Evolutionary conservation across 1,140 invertebrate genomes (phyloP), one percentile per base, ranked within the genome.

Genomic region (Drosophila persimilis): DNA sequence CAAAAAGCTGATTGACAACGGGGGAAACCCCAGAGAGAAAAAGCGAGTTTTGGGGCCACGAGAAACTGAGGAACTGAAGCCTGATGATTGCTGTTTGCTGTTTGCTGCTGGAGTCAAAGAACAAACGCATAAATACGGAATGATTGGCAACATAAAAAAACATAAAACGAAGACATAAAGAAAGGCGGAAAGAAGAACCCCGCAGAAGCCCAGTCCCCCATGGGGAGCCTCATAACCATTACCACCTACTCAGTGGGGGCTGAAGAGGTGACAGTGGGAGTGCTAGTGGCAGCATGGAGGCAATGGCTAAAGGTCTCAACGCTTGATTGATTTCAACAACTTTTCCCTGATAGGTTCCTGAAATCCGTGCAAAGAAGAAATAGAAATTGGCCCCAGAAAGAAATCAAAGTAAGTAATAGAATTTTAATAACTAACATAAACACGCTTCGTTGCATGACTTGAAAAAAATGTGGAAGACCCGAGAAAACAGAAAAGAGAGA

Each of bases 81-180:
- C 35, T 39, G 35, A 39, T 39, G 35, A 39, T 39, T 39, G 35
- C 35, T 39, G 4, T 39, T 39, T 11, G 61, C 62, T 59, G 58
- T 55, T 51, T 61, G 65, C 66, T 52, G 59, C 45, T 59, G 73
- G 46, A 70, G 67, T 64, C 72, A 78, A 79, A 76, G 75, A 84
- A 76, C 75, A 79, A 79, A 77, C 80, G 73, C 80, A 84, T 84
- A 85, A 84, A 84, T 85, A 84, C 81, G 61, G 77, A 84, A 85
- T 85, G 80, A 84, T 85, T 84, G 80, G 73, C 73, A 85, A 73
- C 72, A 85, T 77, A 85, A 73, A 80, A 77, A 73, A 60, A 41
- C 53, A 15, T 15, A 15, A 71, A 45, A 24, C 53, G 45, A 53
- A 50, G 41, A 62, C 31, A 31, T 31, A 31, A 31, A 31, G 31